Percentiles rank a stretch among this genome's conserved stretches.
Evolutionary conservation across 2,888 invertebrate species (phyloP).

Genomic region (Zygothrica quintamaculata): DNA sequence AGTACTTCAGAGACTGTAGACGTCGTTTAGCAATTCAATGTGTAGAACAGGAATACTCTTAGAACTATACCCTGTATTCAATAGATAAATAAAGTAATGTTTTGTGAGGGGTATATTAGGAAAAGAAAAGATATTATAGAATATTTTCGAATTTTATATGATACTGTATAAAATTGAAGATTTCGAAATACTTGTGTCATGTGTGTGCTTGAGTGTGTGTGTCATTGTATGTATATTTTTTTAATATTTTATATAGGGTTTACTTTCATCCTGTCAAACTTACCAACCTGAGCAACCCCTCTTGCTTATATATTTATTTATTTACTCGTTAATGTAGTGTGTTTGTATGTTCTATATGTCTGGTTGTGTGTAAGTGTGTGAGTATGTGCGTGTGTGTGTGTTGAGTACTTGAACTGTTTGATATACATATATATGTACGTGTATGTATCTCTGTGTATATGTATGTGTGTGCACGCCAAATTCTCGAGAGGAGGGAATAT

Average conservation of each 20-base stretch:
- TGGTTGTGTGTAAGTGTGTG: background rate
- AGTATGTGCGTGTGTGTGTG: background rate
- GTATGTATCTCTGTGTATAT: background rate
- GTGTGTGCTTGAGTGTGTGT: no score
- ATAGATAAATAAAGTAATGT: background rate
- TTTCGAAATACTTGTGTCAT: no score
- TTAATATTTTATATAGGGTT: no score
- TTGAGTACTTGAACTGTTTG: background rate
- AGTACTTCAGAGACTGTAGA: constrained; percentile 2
- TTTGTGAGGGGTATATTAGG: no score
- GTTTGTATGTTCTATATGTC: background rate
- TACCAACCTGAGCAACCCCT: no score
- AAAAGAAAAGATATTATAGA: no score
- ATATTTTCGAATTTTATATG: no score
- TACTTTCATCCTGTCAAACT: no score
- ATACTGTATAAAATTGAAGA: no score
- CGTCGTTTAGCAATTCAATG: constrained; percentile 14
- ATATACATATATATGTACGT: background rate
- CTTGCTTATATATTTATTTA: constrained; percentile 1
- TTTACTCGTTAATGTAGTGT: background rate
- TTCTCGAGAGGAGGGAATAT: background rate
- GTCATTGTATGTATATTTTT: no score
- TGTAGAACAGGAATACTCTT: constrained; percentile 5
- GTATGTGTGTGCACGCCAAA: constrained; percentile 1
- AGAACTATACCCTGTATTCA: background rate